Base-by-base conservation (phyloP, 2,888 invertebrate genomes). In the Andrena hattorfiana region DNA sequence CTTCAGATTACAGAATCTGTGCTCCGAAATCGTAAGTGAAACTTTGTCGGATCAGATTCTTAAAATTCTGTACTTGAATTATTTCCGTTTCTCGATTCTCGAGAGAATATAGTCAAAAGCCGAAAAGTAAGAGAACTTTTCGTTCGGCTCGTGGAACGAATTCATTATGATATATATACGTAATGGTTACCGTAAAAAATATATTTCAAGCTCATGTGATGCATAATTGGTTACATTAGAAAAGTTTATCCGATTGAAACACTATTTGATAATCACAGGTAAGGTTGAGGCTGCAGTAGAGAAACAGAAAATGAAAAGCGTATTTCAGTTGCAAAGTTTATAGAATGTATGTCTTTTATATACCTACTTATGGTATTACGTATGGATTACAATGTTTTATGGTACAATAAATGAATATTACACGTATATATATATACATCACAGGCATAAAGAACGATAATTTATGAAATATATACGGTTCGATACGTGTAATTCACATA, bases 181-280 rank as follows among this genome's bases (percentile, higher is more conserved):
- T 70, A 23, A 64, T n/a, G 1, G n/a, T 71, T 80, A 66, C 66
- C 20, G 10, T 80, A 80, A 71, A 80, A 80, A 80, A 71, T 80
- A 80, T 80, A 80, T 80, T 80, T 71, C 71, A 80, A 71, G 59
- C 64, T 79, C 78, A 48, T 48, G 26, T 69, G 42, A 28, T 79
- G 48, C 67, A 28, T 35, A 70, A 79, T 28, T 59, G 35, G 49
- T 71, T 70, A 35, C 28, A 70, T 70, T 77, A 20, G 51, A 60
- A n/a, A 78, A 35, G 78, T 67, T n/a, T 77, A 77, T 48, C 62
- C 69, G 32, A 23, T 59, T 16, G 20, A 67, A 63, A 35, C 32
- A n/a, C 59, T 16, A 28, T 71, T 69, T 63, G 60, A 51, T 49
- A 49, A 71, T 80, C 42, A 48, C 59, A 60, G 68, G n/a, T 56